phyloP scores from a whole-genome alignment of 1,140 invertebrate genomes.

The Chymomyza costata region DNA sequence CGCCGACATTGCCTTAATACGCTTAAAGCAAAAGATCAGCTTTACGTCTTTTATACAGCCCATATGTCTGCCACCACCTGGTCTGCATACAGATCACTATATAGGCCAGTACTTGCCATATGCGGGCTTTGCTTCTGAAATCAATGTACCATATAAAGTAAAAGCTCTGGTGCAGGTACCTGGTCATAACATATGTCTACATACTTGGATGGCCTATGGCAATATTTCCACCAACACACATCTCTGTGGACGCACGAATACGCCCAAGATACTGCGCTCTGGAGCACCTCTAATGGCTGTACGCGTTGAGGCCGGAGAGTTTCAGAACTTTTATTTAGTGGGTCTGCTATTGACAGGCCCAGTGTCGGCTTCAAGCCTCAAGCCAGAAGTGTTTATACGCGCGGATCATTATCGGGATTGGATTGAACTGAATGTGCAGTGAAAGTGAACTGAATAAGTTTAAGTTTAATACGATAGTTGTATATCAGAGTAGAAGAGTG shows the following conservation, averaged over 20 bases:
- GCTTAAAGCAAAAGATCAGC: neutral
- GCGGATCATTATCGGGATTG: slow-evolving; percentile 15
- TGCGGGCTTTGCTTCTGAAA: slow-evolving; percentile 9
- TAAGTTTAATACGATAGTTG: too few species aligned
- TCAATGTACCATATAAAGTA: slow-evolving; percentile 7
- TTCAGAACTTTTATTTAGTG: slow-evolving; percentile 15
- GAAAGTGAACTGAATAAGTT: too few species aligned
- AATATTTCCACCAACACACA: slow-evolving; percentile 1
- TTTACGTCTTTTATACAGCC: slow-evolving; percentile 4
- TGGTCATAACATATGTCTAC: neutral
- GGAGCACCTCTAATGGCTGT: slow-evolving; percentile 29
- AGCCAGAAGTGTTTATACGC: too few species aligned
- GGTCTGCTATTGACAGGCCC: slow-evolving; percentile 7
- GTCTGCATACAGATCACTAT: neutral
- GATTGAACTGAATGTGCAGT: slow-evolving; percentile 14
- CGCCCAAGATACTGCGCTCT: neutral
- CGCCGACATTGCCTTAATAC: slow-evolving; percentile 18
- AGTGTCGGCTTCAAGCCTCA: too few species aligned
- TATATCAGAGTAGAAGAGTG: too few species aligned
- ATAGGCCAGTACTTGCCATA: slow-evolving; percentile 1
- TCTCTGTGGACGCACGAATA: slow-evolving; percentile 15
- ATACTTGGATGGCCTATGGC: neutral
- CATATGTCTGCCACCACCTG: slow-evolving; percentile 18
- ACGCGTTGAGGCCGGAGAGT: neutral
- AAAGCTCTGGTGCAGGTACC: slow-evolving; percentile 7